These are phyloP conservation scores for Himalopsyche anomala DNA, from an alignment of 2,888 invertebrate species.

Conservation along the genomic window DNA sequence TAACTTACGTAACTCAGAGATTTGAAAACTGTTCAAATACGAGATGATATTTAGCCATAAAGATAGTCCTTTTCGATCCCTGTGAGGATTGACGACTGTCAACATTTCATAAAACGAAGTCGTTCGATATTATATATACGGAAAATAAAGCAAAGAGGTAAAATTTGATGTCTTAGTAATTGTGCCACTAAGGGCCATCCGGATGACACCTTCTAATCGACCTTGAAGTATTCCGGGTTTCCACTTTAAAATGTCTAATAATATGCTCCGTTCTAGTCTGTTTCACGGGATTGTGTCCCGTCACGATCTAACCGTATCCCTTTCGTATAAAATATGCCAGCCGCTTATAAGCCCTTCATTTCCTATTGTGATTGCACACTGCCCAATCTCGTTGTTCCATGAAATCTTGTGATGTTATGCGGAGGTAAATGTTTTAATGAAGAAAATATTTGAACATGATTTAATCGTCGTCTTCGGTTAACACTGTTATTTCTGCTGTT, in stretches of 20 bases:
- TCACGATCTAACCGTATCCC: constrained; percentile 14
- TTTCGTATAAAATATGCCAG: not conserved
- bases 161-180: not conserved
- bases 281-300: not conserved
- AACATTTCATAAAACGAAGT: not conserved
- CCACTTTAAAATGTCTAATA: not conserved
- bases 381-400: not conserved
- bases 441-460: no score
- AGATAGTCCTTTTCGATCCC: not conserved
- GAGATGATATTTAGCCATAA: no score
- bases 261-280: not conserved
- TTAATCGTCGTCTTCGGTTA: no score
- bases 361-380: not conserved
- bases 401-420: not conserved
- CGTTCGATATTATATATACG: not conserved
- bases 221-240: constrained; percentile 11
- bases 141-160: not conserved
- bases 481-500: no score
- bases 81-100: not conserved
- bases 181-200: not conserved
- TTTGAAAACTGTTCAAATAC: no score
- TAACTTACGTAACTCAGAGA: no score
- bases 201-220: not conserved
- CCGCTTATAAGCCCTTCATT: constrained; percentile 8
- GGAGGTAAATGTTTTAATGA: not conserved